Evolutionary conservation across 2,888 invertebrate species (phyloP).

Genomic region (Uropetala carovei): DNA sequence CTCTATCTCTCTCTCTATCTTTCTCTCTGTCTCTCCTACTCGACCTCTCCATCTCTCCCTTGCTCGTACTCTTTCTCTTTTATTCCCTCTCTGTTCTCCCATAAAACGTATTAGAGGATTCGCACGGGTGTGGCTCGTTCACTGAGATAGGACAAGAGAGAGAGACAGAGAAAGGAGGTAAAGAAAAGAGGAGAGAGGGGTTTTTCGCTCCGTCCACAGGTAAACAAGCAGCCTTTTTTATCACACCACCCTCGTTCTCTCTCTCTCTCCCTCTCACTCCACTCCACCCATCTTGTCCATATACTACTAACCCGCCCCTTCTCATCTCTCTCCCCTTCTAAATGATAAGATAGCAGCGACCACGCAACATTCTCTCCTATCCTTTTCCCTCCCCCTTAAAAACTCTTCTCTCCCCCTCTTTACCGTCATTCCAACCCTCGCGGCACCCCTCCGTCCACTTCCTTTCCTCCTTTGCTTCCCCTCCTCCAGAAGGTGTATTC

Average conservation of each 20-base stretch:
- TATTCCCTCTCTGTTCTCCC: not conserved
- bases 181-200: not conserved
- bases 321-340: not conserved
- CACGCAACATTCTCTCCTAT: not conserved
- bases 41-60: not conserved
- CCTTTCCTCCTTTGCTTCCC: not conserved
- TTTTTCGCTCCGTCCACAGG: not conserved
- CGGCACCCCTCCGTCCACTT: not conserved
- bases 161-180: not conserved
- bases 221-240: slow-evolving; percentile 33
- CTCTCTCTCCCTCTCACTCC: not conserved
- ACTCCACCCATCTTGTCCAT: not conserved
- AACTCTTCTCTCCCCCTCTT: not conserved
- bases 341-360: slow-evolving; percentile 33
- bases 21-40: not conserved
- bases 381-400: not conserved
- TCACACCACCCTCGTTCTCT: no score
- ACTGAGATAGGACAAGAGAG: not conserved
- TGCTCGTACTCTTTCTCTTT: no score
- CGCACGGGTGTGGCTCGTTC: not conserved
- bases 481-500: slow-evolving; percentile 28
- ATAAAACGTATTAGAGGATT: not conserved
- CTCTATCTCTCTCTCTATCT: not conserved
- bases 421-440: not conserved
- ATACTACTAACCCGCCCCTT: not conserved